Conservation (phyloP, 2,797 vertebrate genomes). For the Coracias cyanogaster region DNA sequence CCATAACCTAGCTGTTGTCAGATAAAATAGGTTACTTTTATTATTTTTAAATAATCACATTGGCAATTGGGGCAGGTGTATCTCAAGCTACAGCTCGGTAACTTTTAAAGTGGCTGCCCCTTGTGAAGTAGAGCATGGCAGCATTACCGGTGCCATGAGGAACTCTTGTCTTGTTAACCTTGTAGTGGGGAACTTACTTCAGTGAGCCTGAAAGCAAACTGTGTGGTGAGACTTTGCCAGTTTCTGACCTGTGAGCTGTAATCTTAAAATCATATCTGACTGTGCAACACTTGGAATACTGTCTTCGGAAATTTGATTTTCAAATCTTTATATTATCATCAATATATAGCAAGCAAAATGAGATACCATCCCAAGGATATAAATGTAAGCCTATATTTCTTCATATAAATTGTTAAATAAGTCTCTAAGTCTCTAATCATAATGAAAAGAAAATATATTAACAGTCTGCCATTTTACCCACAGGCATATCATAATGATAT, state of each 20-base stretch:
- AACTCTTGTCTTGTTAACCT: background rate
- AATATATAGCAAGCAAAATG: background rate
- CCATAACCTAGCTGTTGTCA: background rate
- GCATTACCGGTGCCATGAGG: background rate
- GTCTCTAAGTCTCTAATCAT: slow-evolving; percentile 49
- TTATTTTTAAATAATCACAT: background rate
- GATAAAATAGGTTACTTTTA: background rate
- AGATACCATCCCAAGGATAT: background rate
- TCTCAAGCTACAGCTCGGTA: background rate
- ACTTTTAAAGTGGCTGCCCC: background rate
- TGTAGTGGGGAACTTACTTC: background rate
- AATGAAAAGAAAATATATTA: slow-evolving; percentile 71
- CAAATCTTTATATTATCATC: background rate
- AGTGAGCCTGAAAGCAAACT: background rate
- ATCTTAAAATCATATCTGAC: background rate
- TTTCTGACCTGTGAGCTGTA: background rate
- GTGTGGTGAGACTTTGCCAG: fast-evolving
- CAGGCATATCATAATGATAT: slow-evolving; percentile 59
- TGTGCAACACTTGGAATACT: background rate
- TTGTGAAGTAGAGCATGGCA: background rate
- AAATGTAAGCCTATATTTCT: slow-evolving; percentile 38
- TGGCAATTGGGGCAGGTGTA: background rate
- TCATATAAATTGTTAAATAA: slow-evolving; percentile 69
- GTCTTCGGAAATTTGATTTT: background rate
- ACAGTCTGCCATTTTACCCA: slow-evolving; percentile 61